Evolutionary conservation across 2,113 vertebrate species (phyloP), one percentile per base, ranked within the genome.

Genomic region (Etia nguti): DNA sequence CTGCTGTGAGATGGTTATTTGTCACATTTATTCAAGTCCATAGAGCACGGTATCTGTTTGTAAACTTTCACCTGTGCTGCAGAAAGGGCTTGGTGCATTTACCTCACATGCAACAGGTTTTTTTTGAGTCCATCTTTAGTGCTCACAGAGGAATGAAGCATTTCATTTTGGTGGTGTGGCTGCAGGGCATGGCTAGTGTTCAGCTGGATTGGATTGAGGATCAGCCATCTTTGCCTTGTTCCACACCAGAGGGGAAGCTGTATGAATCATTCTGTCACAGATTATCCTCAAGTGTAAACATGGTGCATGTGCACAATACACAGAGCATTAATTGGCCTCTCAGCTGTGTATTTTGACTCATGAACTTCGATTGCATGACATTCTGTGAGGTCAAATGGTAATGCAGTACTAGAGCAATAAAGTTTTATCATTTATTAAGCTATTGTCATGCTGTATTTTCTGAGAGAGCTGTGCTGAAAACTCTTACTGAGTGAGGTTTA

Each of bases 191-290:
- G 86, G 86, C 80, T 46, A 13, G 3, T 80, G 90, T 91, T 92
- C 90, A 86, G n/a, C 73, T 65, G 81, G 87, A 89, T 88, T 91
- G 88, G 89, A 82, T 83, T 89, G 84, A 82, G 46, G 65, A 89
- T 90, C 91, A 86, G 89, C 90, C 75, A 82, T 84, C 73, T 86
- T 88, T 87, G 82, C 57, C 82, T 50, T 77, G 26, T 77, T 77
- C 46, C 73, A 77, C 86, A 88, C 83, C 70, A 79, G 79, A 86
- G 60, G 22, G 84, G 36, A 65, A 81, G 82, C 81, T 34, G 79
- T 26, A 75, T 62, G 82, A 89, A 87, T 92, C 86, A 62, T 80
- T 86, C 82, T 73, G 68, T 88, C 87, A 48, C 43, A 50, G 79
- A 82, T 89, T 75, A 46, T 83, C 84, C 90, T 80, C 2, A 3